These are phyloP conservation scores for Trissolcus brochymenae DNA, from an alignment of 2,888 invertebrate genomes.

Conservation along the genomic window DNA sequence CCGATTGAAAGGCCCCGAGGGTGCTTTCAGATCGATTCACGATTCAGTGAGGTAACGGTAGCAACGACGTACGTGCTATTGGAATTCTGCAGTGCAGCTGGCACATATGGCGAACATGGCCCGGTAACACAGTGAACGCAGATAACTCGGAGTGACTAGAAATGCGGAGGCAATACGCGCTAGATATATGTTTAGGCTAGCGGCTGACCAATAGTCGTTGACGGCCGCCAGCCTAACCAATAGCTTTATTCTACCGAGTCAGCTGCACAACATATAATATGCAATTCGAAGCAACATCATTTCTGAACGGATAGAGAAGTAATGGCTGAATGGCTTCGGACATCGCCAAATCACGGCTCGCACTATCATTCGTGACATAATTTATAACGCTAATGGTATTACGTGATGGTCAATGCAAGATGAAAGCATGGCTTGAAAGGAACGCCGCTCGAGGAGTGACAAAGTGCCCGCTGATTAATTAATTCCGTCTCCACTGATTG, in stretches of 20 bases:
- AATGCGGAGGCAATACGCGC: slow-evolving; percentile 62
- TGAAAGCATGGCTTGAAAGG: slow-evolving; percentile 32
- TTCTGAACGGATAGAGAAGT: slow-evolving; percentile 39
- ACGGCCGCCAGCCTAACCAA: slow-evolving; percentile 59
- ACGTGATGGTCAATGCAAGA: slow-evolving; percentile 26
- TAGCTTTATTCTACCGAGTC: slow-evolving; percentile 43
- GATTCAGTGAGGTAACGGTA: slow-evolving; percentile 61
- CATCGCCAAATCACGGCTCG: slow-evolving; percentile 35
- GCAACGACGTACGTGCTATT: slow-evolving; percentile 67
- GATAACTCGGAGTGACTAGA: slow-evolving; percentile 74
- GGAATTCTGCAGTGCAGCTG: slow-evolving; percentile 73
- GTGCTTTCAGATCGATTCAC: slow-evolving; percentile 58
- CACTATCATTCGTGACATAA: slow-evolving; percentile 39
- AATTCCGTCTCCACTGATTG: slow-evolving; percentile 14
- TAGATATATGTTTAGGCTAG: slow-evolving; percentile 63
- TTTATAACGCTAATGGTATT: slow-evolving; percentile 48
- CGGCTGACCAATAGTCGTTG: slow-evolving; percentile 67
- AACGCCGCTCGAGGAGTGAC: slow-evolving; percentile 10
- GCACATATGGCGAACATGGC: slow-evolving; percentile 61
- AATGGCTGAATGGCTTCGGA: slow-evolving; percentile 47
- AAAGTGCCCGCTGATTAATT: slow-evolving; percentile 24
- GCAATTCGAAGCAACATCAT: slow-evolving; percentile 44
- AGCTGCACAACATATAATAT: slow-evolving; percentile 41
- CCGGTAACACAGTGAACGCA: slow-evolving; percentile 71
- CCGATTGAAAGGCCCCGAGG: slow-evolving; percentile 49